Conservation (phyloP, 2,113 vertebrate species). For the Cyphomyrus discorhynchus region DNA sequence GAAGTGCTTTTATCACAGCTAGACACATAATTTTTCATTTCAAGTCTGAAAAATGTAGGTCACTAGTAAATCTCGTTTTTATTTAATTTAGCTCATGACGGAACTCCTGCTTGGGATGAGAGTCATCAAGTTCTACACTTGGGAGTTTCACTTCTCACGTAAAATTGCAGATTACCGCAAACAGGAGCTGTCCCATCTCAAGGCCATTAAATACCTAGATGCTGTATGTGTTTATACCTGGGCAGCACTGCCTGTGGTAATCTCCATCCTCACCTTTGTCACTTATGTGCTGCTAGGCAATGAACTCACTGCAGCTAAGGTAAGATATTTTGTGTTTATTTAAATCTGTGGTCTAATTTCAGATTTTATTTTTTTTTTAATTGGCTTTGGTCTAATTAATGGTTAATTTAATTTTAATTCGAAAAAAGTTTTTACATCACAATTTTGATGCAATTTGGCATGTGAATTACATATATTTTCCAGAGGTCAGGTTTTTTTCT, state of each 20-base stretch:
- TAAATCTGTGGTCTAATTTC: not conserved
- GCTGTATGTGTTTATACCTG: constrained; percentile 91
- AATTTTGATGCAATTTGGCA: not conserved
- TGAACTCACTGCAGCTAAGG: constrained; percentile 89
- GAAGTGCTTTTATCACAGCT: not conserved
- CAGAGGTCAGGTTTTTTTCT: not conserved
- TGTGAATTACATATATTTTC: not conserved
- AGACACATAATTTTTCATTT: not conserved
- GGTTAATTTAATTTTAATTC: not conserved
- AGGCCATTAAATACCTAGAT: constrained; percentile 77
- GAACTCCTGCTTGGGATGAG: constrained; percentile 85
- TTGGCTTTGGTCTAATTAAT: not conserved
- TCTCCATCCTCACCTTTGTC: constrained; percentile 86
- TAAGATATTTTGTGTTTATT: constrained; percentile 37
- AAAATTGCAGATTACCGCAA: constrained; percentile 63
- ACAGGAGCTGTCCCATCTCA: constrained; percentile 71
- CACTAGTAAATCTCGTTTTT: not conserved
- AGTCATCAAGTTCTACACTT: constrained; percentile 88
- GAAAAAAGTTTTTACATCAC: not conserved
- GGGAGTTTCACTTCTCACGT: constrained; percentile 75
- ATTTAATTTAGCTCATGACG: constrained; percentile 71
- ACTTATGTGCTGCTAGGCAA: constrained; percentile 83
- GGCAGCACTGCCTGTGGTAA: constrained; percentile 85
- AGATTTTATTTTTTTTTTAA: not conserved
- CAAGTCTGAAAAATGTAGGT: not conserved